Base-by-base conservation (phyloP, 92 coral and sea anemone genomes). In the Epizoanthus illoricatus region DNA sequence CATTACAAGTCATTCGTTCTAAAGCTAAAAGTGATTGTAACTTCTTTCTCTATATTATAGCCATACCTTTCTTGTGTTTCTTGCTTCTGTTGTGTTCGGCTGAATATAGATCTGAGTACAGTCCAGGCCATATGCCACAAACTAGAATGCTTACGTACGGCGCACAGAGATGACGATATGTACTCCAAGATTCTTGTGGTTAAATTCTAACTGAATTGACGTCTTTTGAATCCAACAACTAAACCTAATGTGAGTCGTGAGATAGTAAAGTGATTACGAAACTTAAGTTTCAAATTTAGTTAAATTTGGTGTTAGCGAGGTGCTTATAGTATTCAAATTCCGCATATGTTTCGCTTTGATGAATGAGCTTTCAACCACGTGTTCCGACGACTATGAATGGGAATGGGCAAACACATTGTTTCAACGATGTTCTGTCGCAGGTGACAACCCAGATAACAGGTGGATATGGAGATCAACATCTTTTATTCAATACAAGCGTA, bases 281-380 rank as follows among this genome's bases (percentile, higher is more conserved):
- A 58, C 55, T 68, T 68, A 39, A 68, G 56, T 55, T 75, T 57
- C 49, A 57, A 18, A 7, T 56, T 13, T 16, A 20, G 49, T 56
- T 20, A 75, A 33, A 16, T 17, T 75, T 28, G 20, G 19, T 60
- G 33, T 57, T 36, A 56, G 80, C 43, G 65, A 19, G 21, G 42
- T 19, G 80, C 59, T 58, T 17, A 57, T 20, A 17, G 45, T 3
- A 36, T 58, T 15, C 49, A 40, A 68, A 33, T 68, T 68, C 28
- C 10, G 64, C 42, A 57, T 55, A 36, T 75, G 52, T 75, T 55
- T 74, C 80, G 47, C 43, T 52, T 7, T 55, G 73, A 68, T 68
- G 73, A 39, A 68, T 68, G 71, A 13, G 49, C n/a, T 57, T 57
- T 17, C 66, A 19, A 75, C 80, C 80, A 75, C 80, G 80, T 75